Percentiles rank a stretch among this genome's conserved stretches.
Evolutionary conservation across 1,140 invertebrate genomes (phyloP).

Genomic region (Eumaeus atala): DNA sequence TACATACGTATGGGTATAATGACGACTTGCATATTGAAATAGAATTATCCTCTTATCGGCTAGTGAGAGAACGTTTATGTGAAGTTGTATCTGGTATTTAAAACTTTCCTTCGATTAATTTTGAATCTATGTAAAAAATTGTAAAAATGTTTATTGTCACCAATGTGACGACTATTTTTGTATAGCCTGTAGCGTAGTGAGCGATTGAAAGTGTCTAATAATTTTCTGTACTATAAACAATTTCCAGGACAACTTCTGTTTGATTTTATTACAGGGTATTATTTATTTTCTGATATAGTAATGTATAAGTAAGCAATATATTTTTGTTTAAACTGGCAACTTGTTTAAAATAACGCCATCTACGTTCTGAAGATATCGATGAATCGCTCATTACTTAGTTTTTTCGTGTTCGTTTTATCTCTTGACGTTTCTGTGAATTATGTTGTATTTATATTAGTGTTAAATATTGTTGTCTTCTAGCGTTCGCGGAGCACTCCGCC

Average conservation of each 20-base stretch:
- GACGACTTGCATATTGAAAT: background rate
- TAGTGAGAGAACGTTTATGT: background rate
- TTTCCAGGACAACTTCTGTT: background rate
- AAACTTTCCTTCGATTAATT: background rate
- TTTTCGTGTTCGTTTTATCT: conserved; percentile 3
- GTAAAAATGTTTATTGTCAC: background rate
- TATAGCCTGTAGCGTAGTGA: background rate
- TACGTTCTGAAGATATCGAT: background rate
- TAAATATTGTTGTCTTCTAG: conserved; percentile 6
- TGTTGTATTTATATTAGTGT: conserved; percentile 2
- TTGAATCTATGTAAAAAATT: background rate
- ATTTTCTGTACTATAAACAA: background rate
- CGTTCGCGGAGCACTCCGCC: background rate
- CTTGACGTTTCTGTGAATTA: background rate
- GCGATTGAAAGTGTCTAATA: background rate
- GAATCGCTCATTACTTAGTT: conserved; percentile 2
- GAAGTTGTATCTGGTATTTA: background rate
- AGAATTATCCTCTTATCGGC: background rate
- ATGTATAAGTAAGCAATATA: background rate
- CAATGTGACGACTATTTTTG: background rate
- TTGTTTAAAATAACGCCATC: background rate
- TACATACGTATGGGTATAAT: background rate
- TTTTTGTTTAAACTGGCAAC: background rate
- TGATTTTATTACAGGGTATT: conserved; percentile 2
- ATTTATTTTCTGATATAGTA: background rate